Evolutionary conservation across 30 jellyfish, hydroid and myxozoan species (phyloP), one percentile per base, ranked within the genome.

Genomic region (Pelagia noctiluca): DNA sequence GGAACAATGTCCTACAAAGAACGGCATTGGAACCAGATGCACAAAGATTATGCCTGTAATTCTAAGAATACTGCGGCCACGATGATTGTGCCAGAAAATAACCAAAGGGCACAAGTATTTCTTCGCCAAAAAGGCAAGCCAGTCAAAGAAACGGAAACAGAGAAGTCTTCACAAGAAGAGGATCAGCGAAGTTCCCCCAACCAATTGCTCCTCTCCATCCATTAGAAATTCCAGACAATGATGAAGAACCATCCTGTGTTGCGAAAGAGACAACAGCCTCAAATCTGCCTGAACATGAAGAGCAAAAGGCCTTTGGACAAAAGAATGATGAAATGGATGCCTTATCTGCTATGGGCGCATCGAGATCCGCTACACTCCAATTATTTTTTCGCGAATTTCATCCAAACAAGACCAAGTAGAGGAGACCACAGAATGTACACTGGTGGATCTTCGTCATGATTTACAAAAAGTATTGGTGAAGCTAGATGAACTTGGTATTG

Each of bases 21-120:
- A 52, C 68, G 68, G 68, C 68, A 52, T 30, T 52, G 68, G 68
- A 52, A 52, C 68, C 68, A 52, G 68, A 52, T 52, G 68, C 68
- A 52, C 68, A 52, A 52, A 52, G 68, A 52, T 52, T 52, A 52
- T 52, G 68, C 68, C 12, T 5, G 68, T 52, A 52, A 52, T 52
- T 52, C 68, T 52, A 8, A 52, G 68, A 30, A 25, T 52, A 52
- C 68, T 52, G 68, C 68, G 68, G 68, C 68, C 68, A 52, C 68
- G 68, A 52, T 52, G 68, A 52, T 52, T 19, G 68, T 52, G 68
- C 68, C 68, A 52, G 68, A 52, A 52, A 52, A 19, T 52, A 52
- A 52, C 12, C 28, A 52, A 52, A 52, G 26, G 68, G 68, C 68
- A 52, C 68, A 52, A 52, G 68, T 52, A 52, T 52, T 52, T 52